phyloP scores from a whole-genome alignment of 2,888 invertebrate species.

The Melanchra persicariae region DNA sequence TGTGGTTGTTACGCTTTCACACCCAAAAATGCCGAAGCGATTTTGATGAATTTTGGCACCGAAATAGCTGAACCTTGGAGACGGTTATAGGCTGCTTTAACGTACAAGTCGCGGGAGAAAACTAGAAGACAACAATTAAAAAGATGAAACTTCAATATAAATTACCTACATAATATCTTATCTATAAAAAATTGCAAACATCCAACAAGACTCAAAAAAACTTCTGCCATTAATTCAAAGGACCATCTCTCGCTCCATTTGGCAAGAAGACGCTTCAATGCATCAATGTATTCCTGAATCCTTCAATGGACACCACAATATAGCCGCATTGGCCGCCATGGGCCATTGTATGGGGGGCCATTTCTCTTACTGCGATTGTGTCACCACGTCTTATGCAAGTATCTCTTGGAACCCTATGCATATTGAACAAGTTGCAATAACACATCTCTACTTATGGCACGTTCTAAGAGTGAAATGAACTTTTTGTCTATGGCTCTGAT shows the following conservation, averaged over 20 bases:
- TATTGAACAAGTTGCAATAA: slow-evolving; percentile 29
- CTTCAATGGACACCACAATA: slow-evolving; percentile 30
- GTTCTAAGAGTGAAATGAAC: slow-evolving; percentile 12
- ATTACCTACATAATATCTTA: not conserved
- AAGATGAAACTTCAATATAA: not conserved
- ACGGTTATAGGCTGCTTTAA: too few species aligned
- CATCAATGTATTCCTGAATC: slow-evolving; percentile 29
- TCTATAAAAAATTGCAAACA: not conserved
- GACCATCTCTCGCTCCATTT: slow-evolving; percentile 14
- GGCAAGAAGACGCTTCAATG: slow-evolving; percentile 24
- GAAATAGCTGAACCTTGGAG: too few species aligned
- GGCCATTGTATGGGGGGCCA: slow-evolving; percentile 34
- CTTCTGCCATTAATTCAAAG: slow-evolving; percentile 3
- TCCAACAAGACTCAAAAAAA: not conserved
- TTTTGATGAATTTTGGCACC: too few species aligned
- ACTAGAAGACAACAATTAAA: too few species aligned
- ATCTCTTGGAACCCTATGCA: slow-evolving; percentile 27
- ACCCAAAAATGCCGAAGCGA: too few species aligned
- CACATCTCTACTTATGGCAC: slow-evolving; percentile 16
- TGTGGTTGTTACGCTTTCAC: too few species aligned
- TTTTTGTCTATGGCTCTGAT: slow-evolving; percentile 10
- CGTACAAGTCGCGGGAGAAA: too few species aligned
- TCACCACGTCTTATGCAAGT: slow-evolving; percentile 47
- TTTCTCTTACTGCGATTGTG: slow-evolving; percentile 49
- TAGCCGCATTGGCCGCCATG: slow-evolving; percentile 5